Conservation (phyloP, 2,888 invertebrate species). For the Aphrophora alni region DNA sequence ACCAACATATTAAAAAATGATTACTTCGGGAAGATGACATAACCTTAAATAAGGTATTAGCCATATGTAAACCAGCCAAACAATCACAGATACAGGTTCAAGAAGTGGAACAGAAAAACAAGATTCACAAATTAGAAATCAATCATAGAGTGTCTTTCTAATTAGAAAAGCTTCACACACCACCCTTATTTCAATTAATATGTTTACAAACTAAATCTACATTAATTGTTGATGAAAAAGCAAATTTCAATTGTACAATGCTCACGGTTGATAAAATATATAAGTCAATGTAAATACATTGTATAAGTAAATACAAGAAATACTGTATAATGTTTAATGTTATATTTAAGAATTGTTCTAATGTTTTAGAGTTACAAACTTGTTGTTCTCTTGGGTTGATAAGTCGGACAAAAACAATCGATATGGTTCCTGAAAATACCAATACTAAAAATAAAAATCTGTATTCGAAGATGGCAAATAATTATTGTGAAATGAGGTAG, state of each 20-base stretch:
- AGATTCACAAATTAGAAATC: neutral
- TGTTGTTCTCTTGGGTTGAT: constrained; percentile 9
- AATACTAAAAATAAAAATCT: too few species aligned
- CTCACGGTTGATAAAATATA: constrained; percentile 6
- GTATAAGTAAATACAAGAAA: neutral
- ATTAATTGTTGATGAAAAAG: neutral
- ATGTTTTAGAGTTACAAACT: constrained; percentile 2
- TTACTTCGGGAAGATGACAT: too few species aligned
- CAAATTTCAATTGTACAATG: constrained; percentile 11
- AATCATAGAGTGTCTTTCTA: constrained; percentile 7
- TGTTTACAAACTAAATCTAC: constrained; percentile 15
- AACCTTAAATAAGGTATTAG: too few species aligned
- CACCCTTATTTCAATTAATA: neutral
- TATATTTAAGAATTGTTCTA: constrained; percentile 15
- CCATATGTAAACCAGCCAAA: too few species aligned
- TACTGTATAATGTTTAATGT: constrained; percentile 23
- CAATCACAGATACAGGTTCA: too few species aligned
- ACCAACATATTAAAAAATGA: too few species aligned
- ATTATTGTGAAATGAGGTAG: constrained; percentile 11
- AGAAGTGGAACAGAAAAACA: neutral
- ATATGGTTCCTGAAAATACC: too few species aligned
- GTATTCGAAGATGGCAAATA: constrained; percentile 22
- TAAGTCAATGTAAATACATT: constrained; percentile 7
- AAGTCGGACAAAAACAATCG: neutral
- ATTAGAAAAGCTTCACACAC: constrained; percentile 14